Evolutionary conservation across 1,140 invertebrate species (phyloP).

Genomic region (Brachionus rotundiformis): DNA sequence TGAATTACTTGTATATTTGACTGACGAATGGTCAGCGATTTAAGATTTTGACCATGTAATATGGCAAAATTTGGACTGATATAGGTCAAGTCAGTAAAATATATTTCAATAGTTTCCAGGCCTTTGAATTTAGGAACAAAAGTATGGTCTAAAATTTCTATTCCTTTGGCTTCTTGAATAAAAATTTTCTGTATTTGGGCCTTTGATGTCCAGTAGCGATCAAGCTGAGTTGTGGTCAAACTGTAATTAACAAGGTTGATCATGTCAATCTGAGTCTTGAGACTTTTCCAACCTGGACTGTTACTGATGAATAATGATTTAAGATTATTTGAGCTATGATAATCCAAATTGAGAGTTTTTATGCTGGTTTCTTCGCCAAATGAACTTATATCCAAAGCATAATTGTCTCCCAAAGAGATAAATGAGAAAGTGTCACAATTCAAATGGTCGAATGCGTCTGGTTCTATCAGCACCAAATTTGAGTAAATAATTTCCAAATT

Average conservation of each 20-base stretch:
- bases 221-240: not conserved
- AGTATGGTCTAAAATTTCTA: constrained; percentile 25
- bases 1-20: constrained; percentile 35
- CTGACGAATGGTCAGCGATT: constrained; percentile 35
- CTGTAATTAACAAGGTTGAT: constrained; percentile 29
- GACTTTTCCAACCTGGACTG: constrained; percentile 2
- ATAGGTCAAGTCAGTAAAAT: constrained; percentile 24
- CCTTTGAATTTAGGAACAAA: constrained; percentile 12
- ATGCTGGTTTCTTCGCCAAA: not conserved
- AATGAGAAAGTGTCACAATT: constrained; percentile 7
- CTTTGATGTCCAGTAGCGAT: not conserved
- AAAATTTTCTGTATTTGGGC: constrained; percentile 21
- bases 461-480: constrained; percentile 14
- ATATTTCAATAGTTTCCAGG: constrained; percentile 38
- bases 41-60: not conserved
- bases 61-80: not conserved
- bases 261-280: constrained; percentile 31
- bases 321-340: constrained; percentile 23
- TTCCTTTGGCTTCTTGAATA: constrained; percentile 49
- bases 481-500: constrained; percentile 41
- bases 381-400: not conserved
- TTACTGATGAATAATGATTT: not conserved
- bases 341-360: constrained; percentile 13
- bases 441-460: constrained; percentile 8
- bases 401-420: constrained; percentile 48